Percentiles rank a stretch among this genome's conserved stretches.
Conservation (phyloP, 2,888 invertebrate genomes). For the Ceriagrion tenellum region DNA sequence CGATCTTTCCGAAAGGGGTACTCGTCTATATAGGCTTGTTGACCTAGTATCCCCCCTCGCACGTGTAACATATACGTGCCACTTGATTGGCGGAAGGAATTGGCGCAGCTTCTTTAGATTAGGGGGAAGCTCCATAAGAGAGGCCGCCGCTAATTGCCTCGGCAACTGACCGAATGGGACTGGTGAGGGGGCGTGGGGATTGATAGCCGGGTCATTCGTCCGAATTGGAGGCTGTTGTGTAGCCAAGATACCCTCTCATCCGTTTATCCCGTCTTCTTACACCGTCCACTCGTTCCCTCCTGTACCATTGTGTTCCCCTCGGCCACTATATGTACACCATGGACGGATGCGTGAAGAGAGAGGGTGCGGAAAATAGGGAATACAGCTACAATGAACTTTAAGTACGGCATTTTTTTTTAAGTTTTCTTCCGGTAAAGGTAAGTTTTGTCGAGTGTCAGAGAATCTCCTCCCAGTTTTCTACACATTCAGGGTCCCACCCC, state of each 20-base stretch:
- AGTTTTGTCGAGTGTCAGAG: no score
- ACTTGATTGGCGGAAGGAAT: neutral
- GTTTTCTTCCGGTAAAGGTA: no score
- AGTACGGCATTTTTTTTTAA: no score
- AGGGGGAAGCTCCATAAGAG: neutral
- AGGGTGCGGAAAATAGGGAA: no score
- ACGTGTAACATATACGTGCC: neutral
- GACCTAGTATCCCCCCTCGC: neutral
- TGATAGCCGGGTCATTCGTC: neutral
- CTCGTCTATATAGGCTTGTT: neutral
- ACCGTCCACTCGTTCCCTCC: neutral
- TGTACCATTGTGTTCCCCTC: neutral
- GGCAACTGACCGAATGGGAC: neutral
- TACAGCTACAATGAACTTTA: no score
- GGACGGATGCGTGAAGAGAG: no score
- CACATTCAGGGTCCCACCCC: no score
- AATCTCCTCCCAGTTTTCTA: no score
- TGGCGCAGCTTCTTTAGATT: neutral
- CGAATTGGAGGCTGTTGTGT: neutral
- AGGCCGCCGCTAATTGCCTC: neutral
- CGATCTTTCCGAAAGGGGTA: no score
- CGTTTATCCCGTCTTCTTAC: neutral
- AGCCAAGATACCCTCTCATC: neutral
- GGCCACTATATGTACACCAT: no score
- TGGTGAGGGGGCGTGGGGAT: neutral